Evolutionary conservation across 2,888 invertebrate genomes (phyloP).

Genomic region (Odontomyia ornata): DNA sequence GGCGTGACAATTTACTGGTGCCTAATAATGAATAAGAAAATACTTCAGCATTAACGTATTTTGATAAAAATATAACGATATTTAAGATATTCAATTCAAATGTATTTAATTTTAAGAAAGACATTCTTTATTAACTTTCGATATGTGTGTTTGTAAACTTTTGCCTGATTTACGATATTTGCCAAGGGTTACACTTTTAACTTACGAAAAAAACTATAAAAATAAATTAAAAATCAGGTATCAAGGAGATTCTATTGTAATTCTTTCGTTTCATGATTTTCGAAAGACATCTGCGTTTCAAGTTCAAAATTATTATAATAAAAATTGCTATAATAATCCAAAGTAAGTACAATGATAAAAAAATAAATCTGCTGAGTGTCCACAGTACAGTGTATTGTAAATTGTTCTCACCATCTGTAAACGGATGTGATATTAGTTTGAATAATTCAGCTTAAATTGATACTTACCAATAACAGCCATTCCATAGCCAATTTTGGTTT

Average conservation of each 20-base stretch:
- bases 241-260: constrained; percentile 57
- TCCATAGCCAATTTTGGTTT: constrained; percentile 84
- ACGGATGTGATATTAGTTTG: neutral
- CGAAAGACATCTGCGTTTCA: constrained; percentile 53
- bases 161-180: no score
- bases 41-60: no score
- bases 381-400: constrained; percentile 62
- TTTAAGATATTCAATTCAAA: no score
- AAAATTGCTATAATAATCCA: constrained; percentile 58
- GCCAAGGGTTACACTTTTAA: no score
- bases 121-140: no score
- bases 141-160: no score
- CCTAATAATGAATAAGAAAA: no score
- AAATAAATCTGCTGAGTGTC: constrained; percentile 60
- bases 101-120: no score
- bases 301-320: constrained; percentile 52
- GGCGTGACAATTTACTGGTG: no score
- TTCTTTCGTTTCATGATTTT: constrained; percentile 58
- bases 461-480: constrained; percentile 78
- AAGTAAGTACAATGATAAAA: constrained; percentile 57
- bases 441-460: neutral
- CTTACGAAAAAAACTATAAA: no score
- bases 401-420: constrained; percentile 51
- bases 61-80: no score
- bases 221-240: constrained; percentile 60